Base-by-base conservation (phyloP, 1,140 invertebrate species). In the Temnothorax longispinosus region DNA sequence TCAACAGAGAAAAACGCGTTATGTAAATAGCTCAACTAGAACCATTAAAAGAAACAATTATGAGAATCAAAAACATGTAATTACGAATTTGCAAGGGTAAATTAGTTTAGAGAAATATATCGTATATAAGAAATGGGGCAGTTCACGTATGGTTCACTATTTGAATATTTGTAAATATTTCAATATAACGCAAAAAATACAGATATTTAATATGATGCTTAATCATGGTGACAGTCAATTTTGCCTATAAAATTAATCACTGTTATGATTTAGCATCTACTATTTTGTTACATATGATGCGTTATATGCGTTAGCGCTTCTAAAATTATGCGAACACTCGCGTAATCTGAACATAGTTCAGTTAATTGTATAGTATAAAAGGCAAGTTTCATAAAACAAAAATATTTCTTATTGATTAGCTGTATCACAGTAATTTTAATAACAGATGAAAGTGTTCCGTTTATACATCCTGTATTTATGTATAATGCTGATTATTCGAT, bases 311-410 rank as follows among this genome's bases (percentile, higher is more conserved):
- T 76, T 76, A 47, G 27, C 18, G 7, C 21, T 69, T 67, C 38
- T 67, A 69, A 80, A 54, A 13, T 50, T 80, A 38, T 27, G 4
- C 3, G 32, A 67, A 67, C 13, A 10, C 18, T 67, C 13, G 6
- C 13, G 6, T 47, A 64, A 64, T 10, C 44, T 38, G 56, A 76
- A 62, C 50, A 35, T 21, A 58, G 21, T 52, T 41, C 15, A 15
- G 41, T 76, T 85, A 64, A 81, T 81, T 81, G 77, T 85, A 85
- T 64, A 77, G 72, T 77, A 85, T 77, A 85, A 78, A 65, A 65
- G 58, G 58, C 72, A 85, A 85, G 72, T 78, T 85, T 77, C 6
- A 32, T 81, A 10, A 27, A 77, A 7, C 10, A 56, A 69, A 71
- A 71, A 80, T 15, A 32, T 32, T 71, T 71, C 5, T 71, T 50